These are phyloP conservation scores for Ondatra zibethicus DNA, from an alignment of 2,113 vertebrate species.

Conservation along the genomic window DNA sequence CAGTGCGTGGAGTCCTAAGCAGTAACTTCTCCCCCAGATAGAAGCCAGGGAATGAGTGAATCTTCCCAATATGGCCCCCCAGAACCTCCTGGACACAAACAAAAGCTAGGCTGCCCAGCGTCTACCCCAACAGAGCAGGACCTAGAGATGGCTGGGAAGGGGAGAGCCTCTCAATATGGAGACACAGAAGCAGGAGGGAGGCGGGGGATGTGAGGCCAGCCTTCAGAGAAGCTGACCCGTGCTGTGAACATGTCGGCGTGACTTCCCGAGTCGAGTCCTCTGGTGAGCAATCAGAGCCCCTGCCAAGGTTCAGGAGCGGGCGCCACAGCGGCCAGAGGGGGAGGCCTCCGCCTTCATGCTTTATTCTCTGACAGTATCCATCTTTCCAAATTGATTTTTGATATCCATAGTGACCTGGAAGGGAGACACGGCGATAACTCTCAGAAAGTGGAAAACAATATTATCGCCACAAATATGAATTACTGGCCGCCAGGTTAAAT, in stretches of 20 bases:
- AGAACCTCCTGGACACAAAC: neutral
- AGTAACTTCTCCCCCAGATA: neutral
- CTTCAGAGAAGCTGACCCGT: slow-evolving; percentile 71
- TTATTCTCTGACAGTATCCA: slow-evolving; percentile 91
- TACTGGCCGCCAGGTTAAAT: slow-evolving; percentile 93
- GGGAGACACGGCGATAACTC: slow-evolving; percentile 92
- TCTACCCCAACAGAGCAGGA: accelerated
- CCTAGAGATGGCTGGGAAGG: accelerated
- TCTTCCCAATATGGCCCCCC: too few relatives aligned
- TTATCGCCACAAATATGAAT: slow-evolving; percentile 95
- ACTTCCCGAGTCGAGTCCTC: slow-evolving; percentile 81
- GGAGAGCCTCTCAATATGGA: accelerated
- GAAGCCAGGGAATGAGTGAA: accelerated
- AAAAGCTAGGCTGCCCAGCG: accelerated
- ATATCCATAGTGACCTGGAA: slow-evolving; percentile 94
- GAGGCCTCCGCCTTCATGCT: slow-evolving; percentile 87
- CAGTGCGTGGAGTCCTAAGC: neutral
- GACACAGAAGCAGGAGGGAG: neutral
- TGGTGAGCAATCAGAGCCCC: slow-evolving; percentile 78
- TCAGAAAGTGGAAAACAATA: slow-evolving; percentile 94
- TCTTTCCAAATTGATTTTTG: slow-evolving; percentile 96
- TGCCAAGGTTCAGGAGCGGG: slow-evolving; percentile 79
- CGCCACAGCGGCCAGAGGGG: slow-evolving; percentile 53
- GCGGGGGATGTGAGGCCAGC: neutral
- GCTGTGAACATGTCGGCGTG: slow-evolving; percentile 64